Percentiles rank a stretch among this genome's conserved stretches.
phyloP scores from a whole-genome alignment of 2,797 vertebrate genomes.

The Periparus ater region DNA sequence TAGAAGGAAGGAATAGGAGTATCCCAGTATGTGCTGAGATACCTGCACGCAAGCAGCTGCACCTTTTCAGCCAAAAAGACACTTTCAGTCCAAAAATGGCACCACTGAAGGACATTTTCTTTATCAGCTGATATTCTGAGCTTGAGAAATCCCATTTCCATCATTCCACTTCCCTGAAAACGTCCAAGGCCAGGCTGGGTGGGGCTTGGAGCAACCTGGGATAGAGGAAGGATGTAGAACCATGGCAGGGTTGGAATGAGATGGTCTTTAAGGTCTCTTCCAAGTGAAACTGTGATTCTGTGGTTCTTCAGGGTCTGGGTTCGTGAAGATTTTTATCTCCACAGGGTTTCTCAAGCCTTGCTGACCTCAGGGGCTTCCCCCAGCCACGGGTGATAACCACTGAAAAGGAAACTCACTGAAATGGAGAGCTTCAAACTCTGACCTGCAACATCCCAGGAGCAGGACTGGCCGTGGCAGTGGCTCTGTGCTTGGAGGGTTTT shows the following conservation, averaged over 20 bases:
- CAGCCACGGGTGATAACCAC: accelerated
- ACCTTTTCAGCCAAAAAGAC: neutral
- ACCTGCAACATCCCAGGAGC: neutral
- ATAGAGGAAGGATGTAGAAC: neutral
- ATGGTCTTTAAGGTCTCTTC: neutral
- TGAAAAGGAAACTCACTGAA: neutral
- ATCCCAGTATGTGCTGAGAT: too few relatives aligned
- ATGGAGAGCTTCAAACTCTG: neutral
- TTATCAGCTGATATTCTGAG: neutral
- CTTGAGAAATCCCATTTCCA: neutral
- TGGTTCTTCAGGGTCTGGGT: neutral
- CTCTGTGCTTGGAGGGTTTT: neutral
- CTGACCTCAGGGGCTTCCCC: neutral
- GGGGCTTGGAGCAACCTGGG: neutral
- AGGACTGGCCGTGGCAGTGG: accelerated
- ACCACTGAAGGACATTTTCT: neutral
- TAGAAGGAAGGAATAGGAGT: accelerated
- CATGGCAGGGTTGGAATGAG: neutral
- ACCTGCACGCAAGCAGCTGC: neutral
- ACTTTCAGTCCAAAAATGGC: neutral
- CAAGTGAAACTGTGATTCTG: neutral
- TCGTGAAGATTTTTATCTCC: neutral
- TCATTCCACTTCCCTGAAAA: neutral
- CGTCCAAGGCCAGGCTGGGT: neutral
- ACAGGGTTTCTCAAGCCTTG: neutral